phyloP scores from a whole-genome alignment of 2,888 invertebrate species.

The Sinodicranocentrus sp. region DNA sequence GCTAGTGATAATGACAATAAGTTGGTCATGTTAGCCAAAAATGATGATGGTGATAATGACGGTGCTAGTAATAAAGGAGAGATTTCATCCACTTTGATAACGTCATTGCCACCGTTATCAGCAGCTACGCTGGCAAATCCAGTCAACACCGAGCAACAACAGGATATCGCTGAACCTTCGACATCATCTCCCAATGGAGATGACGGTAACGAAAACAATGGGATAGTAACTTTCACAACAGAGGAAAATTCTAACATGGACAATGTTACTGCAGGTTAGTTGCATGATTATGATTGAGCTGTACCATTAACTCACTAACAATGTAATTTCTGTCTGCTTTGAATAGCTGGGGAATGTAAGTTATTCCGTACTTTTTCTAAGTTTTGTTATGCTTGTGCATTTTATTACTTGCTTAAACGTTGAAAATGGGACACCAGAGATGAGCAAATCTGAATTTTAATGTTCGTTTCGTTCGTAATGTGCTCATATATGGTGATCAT shows the following conservation, averaged over 20 bases:
- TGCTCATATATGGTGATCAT: no score
- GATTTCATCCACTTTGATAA: conserved; percentile 19
- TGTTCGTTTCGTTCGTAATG: no score
- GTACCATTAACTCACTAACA: no score
- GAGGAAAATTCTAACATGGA: background rate
- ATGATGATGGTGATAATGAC: background rate
- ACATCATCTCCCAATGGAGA: background rate
- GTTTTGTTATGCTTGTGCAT: no score
- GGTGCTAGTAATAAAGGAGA: conserved; percentile 14
- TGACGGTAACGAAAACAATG: background rate
- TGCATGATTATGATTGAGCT: conserved; percentile 13
- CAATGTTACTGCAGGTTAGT: conserved; percentile 6
- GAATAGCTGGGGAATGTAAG: no score
- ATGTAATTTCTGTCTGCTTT: no score
- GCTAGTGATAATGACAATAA: background rate
- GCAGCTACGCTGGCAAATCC: background rate
- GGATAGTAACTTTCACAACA: background rate
- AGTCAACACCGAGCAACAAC: background rate
- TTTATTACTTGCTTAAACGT: no score
- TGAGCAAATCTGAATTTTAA: no score
- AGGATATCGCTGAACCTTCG: background rate
- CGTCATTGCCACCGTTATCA: background rate
- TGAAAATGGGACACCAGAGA: no score
- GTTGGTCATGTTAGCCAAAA: conserved; percentile 12
- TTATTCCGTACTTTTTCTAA: no score